phyloP scores from a whole-genome alignment of 2,797 vertebrate species.

The Hapalemur alaotrensis region DNA sequence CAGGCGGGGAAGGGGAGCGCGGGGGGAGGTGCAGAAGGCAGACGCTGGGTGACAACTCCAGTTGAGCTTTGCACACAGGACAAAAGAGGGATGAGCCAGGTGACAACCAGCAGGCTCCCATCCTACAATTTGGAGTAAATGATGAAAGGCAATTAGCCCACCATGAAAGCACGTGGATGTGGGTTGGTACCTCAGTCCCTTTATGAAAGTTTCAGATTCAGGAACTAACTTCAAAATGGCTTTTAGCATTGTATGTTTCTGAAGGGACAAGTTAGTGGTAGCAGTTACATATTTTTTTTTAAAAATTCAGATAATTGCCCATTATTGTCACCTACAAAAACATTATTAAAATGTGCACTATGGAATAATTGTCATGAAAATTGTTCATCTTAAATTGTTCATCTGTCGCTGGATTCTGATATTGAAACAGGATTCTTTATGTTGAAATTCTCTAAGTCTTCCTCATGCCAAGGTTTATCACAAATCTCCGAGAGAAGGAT shows the following conservation, averaged over 20 bases:
- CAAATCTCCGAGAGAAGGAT: not conserved
- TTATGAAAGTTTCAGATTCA: not conserved
- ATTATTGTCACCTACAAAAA: not conserved
- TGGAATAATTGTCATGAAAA: not conserved
- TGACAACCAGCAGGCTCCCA: not conserved
- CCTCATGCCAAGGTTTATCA: not conserved
- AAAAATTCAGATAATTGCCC: not conserved
- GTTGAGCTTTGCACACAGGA: accelerated
- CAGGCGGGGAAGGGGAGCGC: not conserved
- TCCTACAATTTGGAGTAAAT: not conserved
- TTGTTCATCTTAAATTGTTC: not conserved
- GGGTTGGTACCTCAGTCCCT: not conserved
- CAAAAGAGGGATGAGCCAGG: not conserved
- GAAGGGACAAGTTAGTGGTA: not conserved
- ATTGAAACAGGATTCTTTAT: not conserved
- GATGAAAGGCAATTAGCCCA: not conserved
- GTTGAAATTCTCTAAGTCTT: not conserved
- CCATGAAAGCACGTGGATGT: not conserved
- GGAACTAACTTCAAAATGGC: not conserved
- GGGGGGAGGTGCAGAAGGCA: not conserved
- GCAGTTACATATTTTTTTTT: not conserved
- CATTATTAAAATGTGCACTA: not conserved
- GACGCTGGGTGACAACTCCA: accelerated
- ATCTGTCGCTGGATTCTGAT: not conserved
- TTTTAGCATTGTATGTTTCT: not conserved